These are phyloP conservation scores for Fulica atra DNA, from an alignment of 2,113 vertebrate species.

Conservation along the genomic window DNA sequence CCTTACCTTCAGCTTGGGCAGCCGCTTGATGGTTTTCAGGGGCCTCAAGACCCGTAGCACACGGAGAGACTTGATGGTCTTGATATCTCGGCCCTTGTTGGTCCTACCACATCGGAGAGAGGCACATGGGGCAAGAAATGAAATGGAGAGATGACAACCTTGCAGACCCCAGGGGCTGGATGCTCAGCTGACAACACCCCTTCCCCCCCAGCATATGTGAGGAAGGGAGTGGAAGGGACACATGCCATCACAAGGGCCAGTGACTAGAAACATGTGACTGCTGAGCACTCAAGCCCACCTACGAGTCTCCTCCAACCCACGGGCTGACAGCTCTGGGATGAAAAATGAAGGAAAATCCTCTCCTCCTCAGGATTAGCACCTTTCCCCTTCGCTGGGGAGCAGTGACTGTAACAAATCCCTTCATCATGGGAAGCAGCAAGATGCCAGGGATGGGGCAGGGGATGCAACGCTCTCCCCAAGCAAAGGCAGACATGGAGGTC, in stretches of 20 bases:
- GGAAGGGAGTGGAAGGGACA: background rate
- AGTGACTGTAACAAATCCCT: background rate
- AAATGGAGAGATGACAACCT: background rate
- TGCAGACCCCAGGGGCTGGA: background rate
- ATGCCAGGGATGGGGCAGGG: background rate
- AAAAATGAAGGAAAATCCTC: background rate
- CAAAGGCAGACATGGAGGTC: background rate
- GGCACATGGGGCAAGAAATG: conserved; percentile 18
- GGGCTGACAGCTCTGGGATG: background rate
- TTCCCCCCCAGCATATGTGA: background rate
- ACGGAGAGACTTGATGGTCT: conserved; percentile 97
- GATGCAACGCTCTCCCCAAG: background rate
- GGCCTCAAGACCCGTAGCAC: conserved; percentile 94
- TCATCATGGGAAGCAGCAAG: background rate
- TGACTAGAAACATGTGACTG: background rate
- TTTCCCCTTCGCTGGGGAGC: background rate
- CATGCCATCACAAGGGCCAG: background rate
- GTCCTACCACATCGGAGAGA: conserved; percentile 71
- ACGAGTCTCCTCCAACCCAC: background rate
- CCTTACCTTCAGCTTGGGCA: conserved; percentile 96
- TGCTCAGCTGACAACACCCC: background rate
- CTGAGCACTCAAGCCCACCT: background rate
- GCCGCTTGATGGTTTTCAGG: conserved; percentile 96
- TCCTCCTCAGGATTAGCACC: background rate
- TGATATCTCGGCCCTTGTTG: conserved; percentile 97